Conservation (phyloP, 2,797 vertebrate species). For the Helostoma temminkii region DNA sequence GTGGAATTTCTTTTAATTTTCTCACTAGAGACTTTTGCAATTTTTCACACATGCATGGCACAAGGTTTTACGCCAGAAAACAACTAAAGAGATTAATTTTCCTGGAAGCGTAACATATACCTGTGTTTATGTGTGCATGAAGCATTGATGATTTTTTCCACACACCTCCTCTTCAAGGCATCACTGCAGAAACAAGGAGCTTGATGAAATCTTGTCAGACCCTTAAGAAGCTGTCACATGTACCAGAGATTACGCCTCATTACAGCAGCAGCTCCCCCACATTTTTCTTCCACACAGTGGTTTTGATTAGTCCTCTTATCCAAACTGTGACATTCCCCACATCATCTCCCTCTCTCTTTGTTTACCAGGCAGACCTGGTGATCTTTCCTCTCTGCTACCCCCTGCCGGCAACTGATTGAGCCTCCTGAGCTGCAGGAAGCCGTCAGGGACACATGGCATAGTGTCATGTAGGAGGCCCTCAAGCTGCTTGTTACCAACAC, state of each 20-base stretch:
- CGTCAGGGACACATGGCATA: constrained; percentile 25
- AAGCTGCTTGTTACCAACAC: constrained; percentile 45
- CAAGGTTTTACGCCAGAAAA: constrained; percentile 13
- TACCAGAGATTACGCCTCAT: constrained; percentile 53
- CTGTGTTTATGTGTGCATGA: background rate
- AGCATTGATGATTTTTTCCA: constrained; percentile 2
- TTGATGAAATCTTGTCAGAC: constrained; percentile 34
- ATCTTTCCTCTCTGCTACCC: constrained; percentile 26
- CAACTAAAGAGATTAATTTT: constrained; percentile 4
- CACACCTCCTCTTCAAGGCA: constrained; percentile 17
- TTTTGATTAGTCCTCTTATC: constrained; percentile 57
- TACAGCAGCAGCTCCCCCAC: constrained; percentile 46
- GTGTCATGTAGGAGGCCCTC: constrained; percentile 23
- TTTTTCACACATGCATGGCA: background rate
- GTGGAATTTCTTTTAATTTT: constrained; percentile 18
- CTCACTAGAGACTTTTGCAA: constrained; percentile 13
- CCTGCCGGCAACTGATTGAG: constrained; percentile 41
- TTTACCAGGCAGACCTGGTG: constrained; percentile 23
- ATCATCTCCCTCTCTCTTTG: constrained; percentile 6
- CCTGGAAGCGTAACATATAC: background rate
- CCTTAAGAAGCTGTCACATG: constrained; percentile 33
- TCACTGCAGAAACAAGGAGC: constrained; percentile 24
- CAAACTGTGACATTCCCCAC: constrained; percentile 8
- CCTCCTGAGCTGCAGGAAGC: constrained; percentile 48
- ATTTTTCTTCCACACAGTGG: constrained; percentile 18